A percentile compares a stretch with the other conserved stretches of the same genome.
phyloP scores from a whole-genome alignment of 1,140 invertebrate genomes.

The Zaprionus gabonicus region DNA sequence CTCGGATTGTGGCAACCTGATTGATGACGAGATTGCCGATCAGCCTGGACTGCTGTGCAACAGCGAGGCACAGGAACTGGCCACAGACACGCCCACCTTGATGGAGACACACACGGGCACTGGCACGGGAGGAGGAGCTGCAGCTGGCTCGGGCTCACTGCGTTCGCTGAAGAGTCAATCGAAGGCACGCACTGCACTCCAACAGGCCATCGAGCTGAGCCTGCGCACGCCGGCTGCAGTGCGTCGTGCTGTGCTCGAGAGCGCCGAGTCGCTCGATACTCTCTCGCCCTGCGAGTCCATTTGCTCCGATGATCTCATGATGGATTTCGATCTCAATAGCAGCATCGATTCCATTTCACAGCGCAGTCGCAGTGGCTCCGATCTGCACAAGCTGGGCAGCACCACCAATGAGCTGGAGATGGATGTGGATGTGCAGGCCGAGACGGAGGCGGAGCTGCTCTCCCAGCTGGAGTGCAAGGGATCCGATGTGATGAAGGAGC shows the following conservation, averaged over 20 bases:
- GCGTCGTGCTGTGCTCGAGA: constrained; percentile 82
- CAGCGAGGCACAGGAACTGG: constrained; percentile 69
- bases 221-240: constrained; percentile 79
- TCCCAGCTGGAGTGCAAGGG: constrained; percentile 86
- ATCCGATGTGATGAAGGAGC: constrained; percentile 86
- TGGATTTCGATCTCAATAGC: constrained; percentile 91
- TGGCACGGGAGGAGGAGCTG: constrained; percentile 33
- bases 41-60: constrained; percentile 93
- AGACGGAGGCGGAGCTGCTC: constrained; percentile 84
- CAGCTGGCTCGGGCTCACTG: constrained; percentile 65
- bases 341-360: constrained; percentile 87
- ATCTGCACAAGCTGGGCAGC: constrained; percentile 85
- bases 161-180: constrained; percentile 77
- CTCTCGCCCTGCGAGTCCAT: constrained; percentile 91
- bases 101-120: constrained; percentile 72
- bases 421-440: constrained; percentile 39
- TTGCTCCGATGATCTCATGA: constrained; percentile 92
- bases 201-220: constrained; percentile 81
- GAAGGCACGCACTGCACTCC: constrained; percentile 71
- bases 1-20: constrained; percentile 89
- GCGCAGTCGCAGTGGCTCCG: constrained; percentile 84
- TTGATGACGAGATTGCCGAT: constrained; percentile 96
- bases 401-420: constrained; percentile 48
- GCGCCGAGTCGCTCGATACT: constrained; percentile 89
- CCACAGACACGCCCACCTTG: constrained; percentile 76